phyloP scores from a whole-genome alignment of 2,797 vertebrate genomes.

The Muscicapa comitata region DNA sequence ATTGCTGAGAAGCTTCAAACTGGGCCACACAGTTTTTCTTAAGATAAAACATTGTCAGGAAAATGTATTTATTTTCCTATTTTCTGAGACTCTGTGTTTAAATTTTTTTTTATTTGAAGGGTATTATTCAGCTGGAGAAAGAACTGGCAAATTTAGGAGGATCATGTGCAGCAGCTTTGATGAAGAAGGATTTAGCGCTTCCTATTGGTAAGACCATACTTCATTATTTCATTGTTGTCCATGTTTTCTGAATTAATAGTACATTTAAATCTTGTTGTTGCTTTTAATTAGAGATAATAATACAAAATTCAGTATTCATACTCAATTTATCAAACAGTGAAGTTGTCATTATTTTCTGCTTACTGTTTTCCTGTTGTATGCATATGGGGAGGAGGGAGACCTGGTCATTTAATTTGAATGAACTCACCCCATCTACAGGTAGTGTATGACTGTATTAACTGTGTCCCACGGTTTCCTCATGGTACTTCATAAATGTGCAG shows the following conservation, averaged over 20 bases:
- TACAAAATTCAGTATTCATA: not conserved
- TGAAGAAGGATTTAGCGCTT: conserved; percentile 98
- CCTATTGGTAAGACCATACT: conserved; percentile 82
- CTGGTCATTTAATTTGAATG: not conserved
- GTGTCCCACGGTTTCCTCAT: not conserved
- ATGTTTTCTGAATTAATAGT: not conserved
- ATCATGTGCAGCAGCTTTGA: conserved; percentile 94
- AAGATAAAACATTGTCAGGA: not conserved
- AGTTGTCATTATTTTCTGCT: not conserved
- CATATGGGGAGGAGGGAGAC: not conserved
- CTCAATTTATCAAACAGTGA: not conserved
- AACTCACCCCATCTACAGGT: not conserved
- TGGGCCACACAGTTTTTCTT: not conserved
- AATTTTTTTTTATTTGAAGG: conserved; percentile 76
- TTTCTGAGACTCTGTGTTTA: not conserved
- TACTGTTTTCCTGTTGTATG: not conserved
- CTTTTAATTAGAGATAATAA: not conserved
- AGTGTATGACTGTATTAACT: not conserved
- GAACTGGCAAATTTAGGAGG: conserved; percentile 95
- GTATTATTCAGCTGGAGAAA: conserved; percentile 96
- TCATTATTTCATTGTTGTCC: not conserved
- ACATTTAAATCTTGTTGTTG: not conserved
- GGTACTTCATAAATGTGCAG: not conserved
- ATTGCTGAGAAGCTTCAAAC: not conserved
- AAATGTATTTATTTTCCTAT: not conserved